Evolutionary conservation across 1,140 invertebrate species (phyloP).

Genomic region (Fragariocoptes setiger): DNA sequence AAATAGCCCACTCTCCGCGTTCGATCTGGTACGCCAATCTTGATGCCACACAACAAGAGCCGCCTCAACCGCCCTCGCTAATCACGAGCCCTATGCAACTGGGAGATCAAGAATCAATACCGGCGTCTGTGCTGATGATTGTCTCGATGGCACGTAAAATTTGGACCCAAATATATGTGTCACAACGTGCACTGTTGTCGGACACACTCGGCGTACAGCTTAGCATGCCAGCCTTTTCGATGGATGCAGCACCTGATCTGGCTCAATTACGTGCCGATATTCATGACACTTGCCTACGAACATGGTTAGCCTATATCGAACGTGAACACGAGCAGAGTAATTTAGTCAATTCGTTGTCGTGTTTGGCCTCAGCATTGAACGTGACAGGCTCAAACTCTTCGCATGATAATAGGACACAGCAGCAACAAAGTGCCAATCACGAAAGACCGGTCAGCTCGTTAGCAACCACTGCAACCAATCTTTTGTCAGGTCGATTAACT

Average conservation of each 20-base stretch:
- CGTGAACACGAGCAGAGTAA: slow-evolving; percentile 3
- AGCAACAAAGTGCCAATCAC: too few species aligned
- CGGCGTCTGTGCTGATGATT: slow-evolving; percentile 28
- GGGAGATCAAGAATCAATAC: neutral
- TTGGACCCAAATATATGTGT: slow-evolving; percentile 85
- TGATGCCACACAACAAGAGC: neutral
- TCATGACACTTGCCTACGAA: slow-evolving; percentile 3
- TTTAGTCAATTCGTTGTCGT: too few species aligned
- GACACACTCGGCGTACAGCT: slow-evolving; percentile 8
- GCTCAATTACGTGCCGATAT: neutral
- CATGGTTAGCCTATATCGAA: slow-evolving; percentile 7
- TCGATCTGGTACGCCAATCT: neutral
- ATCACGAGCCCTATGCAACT: neutral
- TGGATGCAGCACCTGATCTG: slow-evolving; percentile 5
- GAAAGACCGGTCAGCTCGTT: too few species aligned
- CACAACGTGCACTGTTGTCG: slow-evolving; percentile 54
- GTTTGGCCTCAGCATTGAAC: too few species aligned
- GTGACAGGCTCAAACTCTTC: neutral
- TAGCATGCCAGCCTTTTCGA: slow-evolving; percentile 2
- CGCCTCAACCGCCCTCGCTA: neutral
- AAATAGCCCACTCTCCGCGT: neutral
- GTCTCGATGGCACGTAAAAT: slow-evolving; percentile 53
- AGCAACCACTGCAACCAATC: neutral
- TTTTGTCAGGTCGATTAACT: too few species aligned
- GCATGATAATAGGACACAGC: too few species aligned